A percentile compares a stretch with the other conserved stretches of the same genome.
phyloP scores from a whole-genome alignment of 2,113 vertebrate species.

The Cavia porcellus region DNA sequence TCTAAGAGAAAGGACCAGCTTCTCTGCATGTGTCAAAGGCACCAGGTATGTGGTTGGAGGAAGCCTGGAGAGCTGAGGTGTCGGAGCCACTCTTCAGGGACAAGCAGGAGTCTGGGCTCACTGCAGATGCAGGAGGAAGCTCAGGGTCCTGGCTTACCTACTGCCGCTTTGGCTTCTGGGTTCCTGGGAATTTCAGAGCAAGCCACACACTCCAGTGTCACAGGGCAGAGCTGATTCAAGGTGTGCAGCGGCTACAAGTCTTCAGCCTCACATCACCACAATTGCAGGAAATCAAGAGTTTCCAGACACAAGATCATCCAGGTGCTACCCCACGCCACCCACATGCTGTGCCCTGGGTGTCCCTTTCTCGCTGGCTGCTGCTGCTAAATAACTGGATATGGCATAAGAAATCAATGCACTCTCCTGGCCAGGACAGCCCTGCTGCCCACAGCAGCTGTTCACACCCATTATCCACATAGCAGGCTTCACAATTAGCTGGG shows the following conservation, averaged over 20 bases:
- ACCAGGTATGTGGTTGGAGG: background rate
- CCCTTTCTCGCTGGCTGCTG: background rate
- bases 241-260: rapidly evolving
- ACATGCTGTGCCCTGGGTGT: background rate
- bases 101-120: background rate
- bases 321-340: background rate
- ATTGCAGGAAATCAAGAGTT: too few species aligned
- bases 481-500: slow-evolving; percentile 30
- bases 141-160: background rate
- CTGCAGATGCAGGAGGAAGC: background rate
- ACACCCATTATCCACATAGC: background rate
- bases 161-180: background rate
- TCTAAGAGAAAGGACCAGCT: background rate
- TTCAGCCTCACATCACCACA: background rate
- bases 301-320: background rate
- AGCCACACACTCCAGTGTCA: background rate
- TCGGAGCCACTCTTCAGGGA: rapidly evolving
- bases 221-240: background rate
- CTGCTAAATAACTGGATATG: background rate
- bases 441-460: background rate
- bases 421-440: background rate
- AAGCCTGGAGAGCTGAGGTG: background rate
- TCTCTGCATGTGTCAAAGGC: background rate
- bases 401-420: background rate
- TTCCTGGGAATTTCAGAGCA: background rate